A percentile compares a stretch with the other conserved stretches of the same genome.
Evolutionary conservation across 2,797 vertebrate species (phyloP).

Genomic region (Amphiprion clarkii): DNA sequence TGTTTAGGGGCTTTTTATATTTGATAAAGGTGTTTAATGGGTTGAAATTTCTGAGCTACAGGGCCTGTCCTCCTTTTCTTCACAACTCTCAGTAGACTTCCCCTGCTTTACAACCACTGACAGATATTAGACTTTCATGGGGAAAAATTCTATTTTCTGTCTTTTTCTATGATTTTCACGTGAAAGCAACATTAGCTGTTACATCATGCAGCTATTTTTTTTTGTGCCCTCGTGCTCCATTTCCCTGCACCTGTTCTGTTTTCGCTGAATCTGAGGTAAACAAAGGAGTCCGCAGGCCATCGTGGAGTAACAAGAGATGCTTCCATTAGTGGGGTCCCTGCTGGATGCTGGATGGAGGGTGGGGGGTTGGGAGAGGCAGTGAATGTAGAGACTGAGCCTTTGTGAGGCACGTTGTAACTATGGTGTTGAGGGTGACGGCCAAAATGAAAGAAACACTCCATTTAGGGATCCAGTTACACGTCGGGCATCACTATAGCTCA

Average conservation of each 20-base stretch:
- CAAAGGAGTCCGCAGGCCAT: slow-evolving; percentile 53
- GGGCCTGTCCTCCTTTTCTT: neutral
- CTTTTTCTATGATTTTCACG: neutral
- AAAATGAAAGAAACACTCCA: slow-evolving; percentile 21
- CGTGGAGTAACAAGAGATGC: slow-evolving; percentile 52
- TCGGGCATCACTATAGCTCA: slow-evolving; percentile 6
- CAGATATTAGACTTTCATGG: slow-evolving; percentile 49
- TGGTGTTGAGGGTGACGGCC: neutral
- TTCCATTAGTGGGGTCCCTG: slow-evolving; percentile 52
- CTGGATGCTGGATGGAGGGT: slow-evolving; percentile 19
- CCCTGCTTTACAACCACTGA: slow-evolving; percentile 31
- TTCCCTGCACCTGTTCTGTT: slow-evolving; percentile 51
- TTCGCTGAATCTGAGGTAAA: slow-evolving; percentile 52
- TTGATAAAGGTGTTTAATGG: slow-evolving; percentile 41
- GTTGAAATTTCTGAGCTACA: slow-evolving; percentile 26
- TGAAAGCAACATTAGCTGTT: neutral
- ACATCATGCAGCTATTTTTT: neutral
- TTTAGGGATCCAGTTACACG: slow-evolving; percentile 2
- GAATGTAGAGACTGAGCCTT: slow-evolving; percentile 34
- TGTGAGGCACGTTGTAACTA: slow-evolving; percentile 25
- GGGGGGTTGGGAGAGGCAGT: slow-evolving; percentile 42
- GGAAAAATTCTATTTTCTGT: neutral
- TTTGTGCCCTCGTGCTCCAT: slow-evolving; percentile 20
- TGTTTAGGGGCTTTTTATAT: slow-evolving; percentile 34
- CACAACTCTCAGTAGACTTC: slow-evolving; percentile 17